Evolutionary conservation across 2,113 vertebrate species (phyloP).

Genomic region (Beaufortia kweichowensis): DNA sequence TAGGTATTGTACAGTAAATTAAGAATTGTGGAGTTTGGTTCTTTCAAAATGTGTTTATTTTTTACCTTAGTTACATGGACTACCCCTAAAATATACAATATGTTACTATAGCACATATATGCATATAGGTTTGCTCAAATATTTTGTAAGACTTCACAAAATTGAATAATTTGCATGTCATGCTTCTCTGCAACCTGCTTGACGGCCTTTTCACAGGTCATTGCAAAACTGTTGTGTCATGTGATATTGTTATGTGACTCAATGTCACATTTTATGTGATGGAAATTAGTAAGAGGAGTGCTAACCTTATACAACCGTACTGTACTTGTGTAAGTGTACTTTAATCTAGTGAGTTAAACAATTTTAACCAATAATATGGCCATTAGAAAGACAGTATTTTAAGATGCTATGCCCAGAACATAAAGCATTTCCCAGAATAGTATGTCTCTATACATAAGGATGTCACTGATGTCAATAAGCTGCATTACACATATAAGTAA

Average conservation of each 20-base stretch:
- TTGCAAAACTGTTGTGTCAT: neutral
- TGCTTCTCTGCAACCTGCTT: neutral
- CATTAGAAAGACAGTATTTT: too few species aligned
- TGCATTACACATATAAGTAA: neutral
- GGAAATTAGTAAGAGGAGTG: neutral
- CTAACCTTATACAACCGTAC: conserved; percentile 30
- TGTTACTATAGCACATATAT: too few species aligned
- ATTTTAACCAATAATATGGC: neutral
- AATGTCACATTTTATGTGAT: neutral
- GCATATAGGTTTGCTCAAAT: too few species aligned
- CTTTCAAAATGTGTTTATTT: too few species aligned
- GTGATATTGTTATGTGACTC: conserved; percentile 1
- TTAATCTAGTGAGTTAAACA: neutral
- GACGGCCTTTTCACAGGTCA: neutral
- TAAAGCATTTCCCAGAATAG: neutral
- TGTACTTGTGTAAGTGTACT: conserved; percentile 26
- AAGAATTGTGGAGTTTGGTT: too few species aligned
- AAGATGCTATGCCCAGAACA: neutral
- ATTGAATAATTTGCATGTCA: neutral
- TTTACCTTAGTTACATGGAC: too few species aligned
- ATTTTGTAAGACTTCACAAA: too few species aligned
- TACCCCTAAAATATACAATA: neutral
- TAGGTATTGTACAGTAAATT: too few species aligned
- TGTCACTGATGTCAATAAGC: neutral
- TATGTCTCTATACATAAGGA: neutral